Conservation (phyloP, 37 sponge, comb jelly and placozoan species). For the Halichondria panicea region DNA sequence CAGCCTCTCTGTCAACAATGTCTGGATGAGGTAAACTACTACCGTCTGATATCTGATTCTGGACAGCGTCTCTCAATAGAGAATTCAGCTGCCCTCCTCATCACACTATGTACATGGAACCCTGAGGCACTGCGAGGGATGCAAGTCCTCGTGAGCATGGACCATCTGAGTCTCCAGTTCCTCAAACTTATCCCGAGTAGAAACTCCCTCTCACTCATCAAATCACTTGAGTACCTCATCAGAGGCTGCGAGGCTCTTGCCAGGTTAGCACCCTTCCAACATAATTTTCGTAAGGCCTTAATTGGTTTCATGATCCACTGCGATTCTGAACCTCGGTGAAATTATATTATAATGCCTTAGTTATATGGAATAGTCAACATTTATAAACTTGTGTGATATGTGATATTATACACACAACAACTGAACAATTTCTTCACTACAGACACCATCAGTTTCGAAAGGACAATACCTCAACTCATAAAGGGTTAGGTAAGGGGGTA, state of each 20-base stretch:
- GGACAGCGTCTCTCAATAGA: conserved; percentile 21
- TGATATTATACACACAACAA: no score
- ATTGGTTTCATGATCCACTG: no score
- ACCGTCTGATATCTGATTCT: not conserved
- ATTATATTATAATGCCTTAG: no score
- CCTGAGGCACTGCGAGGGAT: conserved; percentile 64
- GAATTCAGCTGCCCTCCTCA: conserved; percentile 30
- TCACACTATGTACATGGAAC: conserved; percentile 47
- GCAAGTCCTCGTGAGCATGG: conserved; percentile 67
- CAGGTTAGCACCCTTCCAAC: conserved; percentile 14
- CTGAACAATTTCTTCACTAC: no score
- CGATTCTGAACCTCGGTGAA: no score
- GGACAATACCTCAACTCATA: no score
- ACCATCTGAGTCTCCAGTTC: conserved; percentile 43
- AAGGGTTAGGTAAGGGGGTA: no score
- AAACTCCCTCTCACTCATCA: not conserved
- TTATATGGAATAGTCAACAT: no score
- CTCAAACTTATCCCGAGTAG: not conserved
- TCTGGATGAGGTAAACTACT: conserved; percentile 5
- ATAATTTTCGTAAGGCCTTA: not conserved
- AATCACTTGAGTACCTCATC: conserved; percentile 32
- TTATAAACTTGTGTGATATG: no score
- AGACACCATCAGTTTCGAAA: no score
- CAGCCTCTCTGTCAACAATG: not conserved
- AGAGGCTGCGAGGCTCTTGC: conserved; percentile 36